These are phyloP conservation scores for Lepidurus packardi DNA, from an alignment of 1,140 invertebrate genomes.

Conservation along the genomic window DNA sequence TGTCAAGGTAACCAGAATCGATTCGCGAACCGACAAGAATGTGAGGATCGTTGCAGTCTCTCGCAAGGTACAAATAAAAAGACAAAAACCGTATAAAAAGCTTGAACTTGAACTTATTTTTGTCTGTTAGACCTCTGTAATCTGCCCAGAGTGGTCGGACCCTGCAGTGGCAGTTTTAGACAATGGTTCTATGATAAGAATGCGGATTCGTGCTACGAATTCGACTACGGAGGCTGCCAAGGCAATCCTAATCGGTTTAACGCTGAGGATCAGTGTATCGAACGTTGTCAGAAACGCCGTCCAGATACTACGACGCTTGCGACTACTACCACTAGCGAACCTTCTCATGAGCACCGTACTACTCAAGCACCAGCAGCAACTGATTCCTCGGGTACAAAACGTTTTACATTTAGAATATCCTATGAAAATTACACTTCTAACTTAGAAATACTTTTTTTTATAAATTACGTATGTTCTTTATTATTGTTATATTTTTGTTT, in stretches of 20 bases:
- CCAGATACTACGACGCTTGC: constrained; percentile 16
- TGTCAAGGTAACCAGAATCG: constrained; percentile 82
- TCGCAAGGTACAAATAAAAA: constrained; percentile 55
- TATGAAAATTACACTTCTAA: neutral
- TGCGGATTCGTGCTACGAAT: constrained; percentile 59
- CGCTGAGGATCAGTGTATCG: constrained; percentile 48
- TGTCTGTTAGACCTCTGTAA: constrained; percentile 57
- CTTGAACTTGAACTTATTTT: neutral
- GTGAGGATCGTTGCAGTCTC: constrained; percentile 65
- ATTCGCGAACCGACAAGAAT: constrained; percentile 68
- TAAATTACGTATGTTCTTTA: neutral
- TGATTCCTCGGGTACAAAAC: neutral
- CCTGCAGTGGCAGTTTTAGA: constrained; percentile 59
- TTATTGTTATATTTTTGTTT: neutral
- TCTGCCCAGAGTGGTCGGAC: constrained; percentile 64
- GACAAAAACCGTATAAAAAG: neutral
- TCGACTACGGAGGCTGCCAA: constrained; percentile 62
- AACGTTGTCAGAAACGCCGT: constrained; percentile 35
- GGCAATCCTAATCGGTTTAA: constrained; percentile 64
- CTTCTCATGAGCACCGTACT: constrained; percentile 24
- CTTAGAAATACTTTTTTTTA: neutral
- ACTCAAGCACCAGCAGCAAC: constrained; percentile 16
- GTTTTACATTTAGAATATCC: constrained; percentile 35
- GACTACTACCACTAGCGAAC: constrained; percentile 1
- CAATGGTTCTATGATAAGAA: constrained; percentile 69